phyloP scores from a whole-genome alignment of 2,113 vertebrate genomes.

The Merops nubicus region DNA sequence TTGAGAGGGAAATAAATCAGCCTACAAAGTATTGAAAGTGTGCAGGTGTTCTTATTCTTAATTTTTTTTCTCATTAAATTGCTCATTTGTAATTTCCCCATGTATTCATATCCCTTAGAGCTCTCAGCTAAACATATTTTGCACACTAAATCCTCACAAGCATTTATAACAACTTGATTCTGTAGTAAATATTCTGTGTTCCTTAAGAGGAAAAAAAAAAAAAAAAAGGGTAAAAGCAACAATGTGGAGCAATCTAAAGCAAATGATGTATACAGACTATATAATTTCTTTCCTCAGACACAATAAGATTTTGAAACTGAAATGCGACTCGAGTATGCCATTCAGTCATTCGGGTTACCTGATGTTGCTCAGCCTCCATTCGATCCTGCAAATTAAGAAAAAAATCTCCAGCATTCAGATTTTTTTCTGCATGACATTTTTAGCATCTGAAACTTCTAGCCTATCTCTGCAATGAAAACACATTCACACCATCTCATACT shows the following conservation, averaged over 20 bases:
- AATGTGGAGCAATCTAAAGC: not conserved
- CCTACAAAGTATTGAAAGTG: not conserved
- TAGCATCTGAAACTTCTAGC: not conserved
- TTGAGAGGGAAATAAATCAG: constrained; percentile 18
- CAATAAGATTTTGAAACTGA: not conserved
- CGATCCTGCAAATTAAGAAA: not conserved
- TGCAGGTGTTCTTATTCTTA: not conserved
- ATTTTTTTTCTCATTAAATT: constrained; percentile 31
- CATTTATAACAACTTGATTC: not conserved
- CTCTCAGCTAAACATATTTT: not conserved
- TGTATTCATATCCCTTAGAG: not conserved
- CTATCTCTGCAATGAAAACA: not conserved
- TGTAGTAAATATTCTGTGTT: not conserved
- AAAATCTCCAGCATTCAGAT: too few relatives aligned
- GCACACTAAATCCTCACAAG: not conserved
- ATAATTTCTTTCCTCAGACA: not conserved
- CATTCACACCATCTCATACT: not conserved
- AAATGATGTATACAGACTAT: not conserved
- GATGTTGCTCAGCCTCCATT: not conserved
- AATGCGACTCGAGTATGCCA: not conserved
- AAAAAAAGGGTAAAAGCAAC: not conserved
- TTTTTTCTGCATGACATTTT: not conserved
- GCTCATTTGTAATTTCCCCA: not conserved
- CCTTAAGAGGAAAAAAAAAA: not conserved
- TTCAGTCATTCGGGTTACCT: not conserved